Base-by-base conservation (phyloP, 2,888 invertebrate species). In the Caenorhabditis angaria region DNA sequence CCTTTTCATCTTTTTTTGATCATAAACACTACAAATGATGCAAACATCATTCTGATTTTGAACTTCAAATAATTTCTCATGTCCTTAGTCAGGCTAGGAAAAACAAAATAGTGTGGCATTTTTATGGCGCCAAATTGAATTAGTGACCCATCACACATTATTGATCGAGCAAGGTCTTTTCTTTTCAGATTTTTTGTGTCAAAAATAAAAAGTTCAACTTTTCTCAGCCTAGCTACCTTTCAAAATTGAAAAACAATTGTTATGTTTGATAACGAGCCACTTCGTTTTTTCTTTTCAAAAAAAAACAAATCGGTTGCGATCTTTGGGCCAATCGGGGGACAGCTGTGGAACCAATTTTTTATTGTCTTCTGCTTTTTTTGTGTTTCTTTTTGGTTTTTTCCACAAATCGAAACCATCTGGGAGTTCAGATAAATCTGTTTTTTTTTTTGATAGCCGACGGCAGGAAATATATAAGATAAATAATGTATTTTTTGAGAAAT, bases 81-180 rank as follows among this genome's bases (percentile, higher is more conserved):
- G 6, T 10, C 3, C 3, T 2, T 22, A 54, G 14, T 1, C 12
- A 8, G 25, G 8, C 2, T 35, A 41, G 50, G 41, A 56, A 61
- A 61, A 56, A 61, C 27, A 55, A 41, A 54, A 53, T 24, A 58
- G 22, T 24, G 41, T 28, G 20, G 57, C n/a, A 25, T 51, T 41
- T 41, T 41, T 12, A 18, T 35, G 59, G 20, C 35, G 32, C 55
- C 54, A 68, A 68, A 68, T 68, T 47, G 62, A 68, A 68, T 68
- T 68, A 68, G 68, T 68, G 48, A 54, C 54, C 54, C 54, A 54
- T 54, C 54, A 54, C 27, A 54, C 12, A 54, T 27, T 54, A 27
- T 54, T 27, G 18, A 12, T 4, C n/a, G n/a, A n/a, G n/a, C n/a
- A n/a, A n/a, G 10, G 10, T n/a, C n/a, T 48, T 48, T 14, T 48